Base-by-base conservation (phyloP, 2,797 vertebrate species). In the Arrhamphus sclerolepis region DNA sequence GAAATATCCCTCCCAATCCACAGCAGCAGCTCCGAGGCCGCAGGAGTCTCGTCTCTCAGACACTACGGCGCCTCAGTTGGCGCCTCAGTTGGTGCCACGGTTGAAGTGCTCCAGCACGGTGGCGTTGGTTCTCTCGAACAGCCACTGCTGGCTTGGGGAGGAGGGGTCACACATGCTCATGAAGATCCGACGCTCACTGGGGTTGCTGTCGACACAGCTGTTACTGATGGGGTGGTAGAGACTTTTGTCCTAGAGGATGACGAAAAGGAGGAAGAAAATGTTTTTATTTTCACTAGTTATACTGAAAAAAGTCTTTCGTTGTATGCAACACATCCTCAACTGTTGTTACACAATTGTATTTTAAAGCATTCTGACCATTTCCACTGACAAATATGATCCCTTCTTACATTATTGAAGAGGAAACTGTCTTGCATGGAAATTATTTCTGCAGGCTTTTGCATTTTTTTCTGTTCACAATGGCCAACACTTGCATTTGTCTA, bases 211-310 rank as follows among this genome's bases (percentile, higher is more conserved):
- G 68, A 98, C 79, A 61, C 97, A 99, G 89, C 96, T 96, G 93
- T 95, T 94, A 47, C 95, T 98, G 83, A 96, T 87, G 0, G 95
- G 93, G 76, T 98, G 97, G 75, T 92, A 97, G 16, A 99, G 83
- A 47, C 89, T 96, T 80, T 92, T 93, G 80, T 98, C 97, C 97
- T 99, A 74, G 0, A 42, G 19, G 53, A 26, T 18, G 13, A 28
- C 22, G 8, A 7, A n/a, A 16, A 26, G 5, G 2, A 21, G n/a
- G 18, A 29, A 26, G 24, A 19, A 19, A 34, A 4, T 31, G 28
- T 34, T 11, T 29, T 29, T 7, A 9, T 7, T 34, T 10, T 34
- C 10, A 31, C 29, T 9, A 31, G 1, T 31, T 31, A 31, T 31
- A 31, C 29, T 31, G 29, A 6, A 34, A 34, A 11, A 34, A 34